phyloP scores from a whole-genome alignment of 1,140 invertebrate species.

The Leguminivora glycinivorella region DNA sequence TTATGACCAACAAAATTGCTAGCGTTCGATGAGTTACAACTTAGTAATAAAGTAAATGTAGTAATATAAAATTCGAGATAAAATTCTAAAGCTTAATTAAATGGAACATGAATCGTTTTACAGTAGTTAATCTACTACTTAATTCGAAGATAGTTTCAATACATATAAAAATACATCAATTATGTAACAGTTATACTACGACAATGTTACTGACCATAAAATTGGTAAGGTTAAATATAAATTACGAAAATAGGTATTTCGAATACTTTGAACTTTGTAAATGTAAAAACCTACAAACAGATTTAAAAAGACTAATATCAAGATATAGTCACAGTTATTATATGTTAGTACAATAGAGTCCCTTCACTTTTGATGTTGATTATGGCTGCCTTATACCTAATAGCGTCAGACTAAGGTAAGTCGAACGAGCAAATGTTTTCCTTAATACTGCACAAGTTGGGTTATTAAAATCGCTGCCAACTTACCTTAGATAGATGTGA shows the following conservation, averaged over 20 bases:
- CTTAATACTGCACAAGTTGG: too few species aligned
- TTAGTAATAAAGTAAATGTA: conserved; percentile 2
- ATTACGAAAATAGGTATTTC: conserved; percentile 1
- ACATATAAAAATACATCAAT: conserved; percentile 4
- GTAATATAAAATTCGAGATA: conserved; percentile 1
- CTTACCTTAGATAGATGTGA: too few species aligned
- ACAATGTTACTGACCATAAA: conserved; percentile 3
- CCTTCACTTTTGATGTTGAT: background rate
- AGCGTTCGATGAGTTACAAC: background rate
- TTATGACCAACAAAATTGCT: background rate
- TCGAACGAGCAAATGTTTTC: too few species aligned
- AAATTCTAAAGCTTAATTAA: background rate
- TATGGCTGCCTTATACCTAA: background rate
- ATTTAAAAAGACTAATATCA: background rate
- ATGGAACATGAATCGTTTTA: conserved; percentile 1
- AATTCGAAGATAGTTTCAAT: background rate
- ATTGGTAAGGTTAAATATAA: conserved; percentile 3
- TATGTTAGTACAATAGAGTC: background rate
- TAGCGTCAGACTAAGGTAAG: too few species aligned
- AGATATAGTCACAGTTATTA: background rate
- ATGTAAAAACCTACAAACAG: conserved; percentile 1
- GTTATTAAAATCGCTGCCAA: too few species aligned
- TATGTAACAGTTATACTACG: conserved; percentile 1
- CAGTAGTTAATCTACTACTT: background rate
- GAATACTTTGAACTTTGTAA: background rate